Evolutionary conservation across 2,113 vertebrate genomes (phyloP).

Genomic region (Colius striatus): DNA sequence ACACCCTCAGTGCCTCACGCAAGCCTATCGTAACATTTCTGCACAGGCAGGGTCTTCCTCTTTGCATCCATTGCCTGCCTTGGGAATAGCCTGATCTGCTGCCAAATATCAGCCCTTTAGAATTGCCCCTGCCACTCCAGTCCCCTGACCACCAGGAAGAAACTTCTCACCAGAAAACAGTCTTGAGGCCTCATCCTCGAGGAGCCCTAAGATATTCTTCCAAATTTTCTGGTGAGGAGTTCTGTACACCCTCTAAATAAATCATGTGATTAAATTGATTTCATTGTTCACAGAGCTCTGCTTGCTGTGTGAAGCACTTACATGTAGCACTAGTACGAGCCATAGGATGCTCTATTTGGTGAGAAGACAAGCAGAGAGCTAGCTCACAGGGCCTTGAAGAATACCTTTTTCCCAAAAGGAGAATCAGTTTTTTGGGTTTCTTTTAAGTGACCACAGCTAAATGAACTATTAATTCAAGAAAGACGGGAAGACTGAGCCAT

Average conservation of each 20-base stretch:
- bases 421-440: background rate
- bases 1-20: background rate
- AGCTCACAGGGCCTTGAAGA: background rate
- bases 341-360: background rate
- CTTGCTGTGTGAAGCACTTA: background rate
- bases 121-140: background rate
- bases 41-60: background rate
- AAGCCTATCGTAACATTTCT: background rate
- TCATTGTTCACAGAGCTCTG: background rate
- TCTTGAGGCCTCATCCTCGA: background rate
- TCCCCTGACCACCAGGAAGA: rapidly evolving
- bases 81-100: background rate
- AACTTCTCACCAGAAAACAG: background rate
- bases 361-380: background rate
- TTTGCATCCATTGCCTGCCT: background rate
- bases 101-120: rapidly evolving
- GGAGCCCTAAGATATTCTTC: background rate
- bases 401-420: background rate
- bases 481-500: background rate
- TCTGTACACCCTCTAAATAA: background rate
- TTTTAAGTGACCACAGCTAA: background rate
- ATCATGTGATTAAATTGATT: background rate
- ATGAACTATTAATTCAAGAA: background rate
- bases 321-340: background rate
- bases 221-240: background rate